A percentile compares a stretch with the other conserved stretches of the same genome.
Conservation (phyloP, 1,140 invertebrate genomes). For the Saccostrea echinata region DNA sequence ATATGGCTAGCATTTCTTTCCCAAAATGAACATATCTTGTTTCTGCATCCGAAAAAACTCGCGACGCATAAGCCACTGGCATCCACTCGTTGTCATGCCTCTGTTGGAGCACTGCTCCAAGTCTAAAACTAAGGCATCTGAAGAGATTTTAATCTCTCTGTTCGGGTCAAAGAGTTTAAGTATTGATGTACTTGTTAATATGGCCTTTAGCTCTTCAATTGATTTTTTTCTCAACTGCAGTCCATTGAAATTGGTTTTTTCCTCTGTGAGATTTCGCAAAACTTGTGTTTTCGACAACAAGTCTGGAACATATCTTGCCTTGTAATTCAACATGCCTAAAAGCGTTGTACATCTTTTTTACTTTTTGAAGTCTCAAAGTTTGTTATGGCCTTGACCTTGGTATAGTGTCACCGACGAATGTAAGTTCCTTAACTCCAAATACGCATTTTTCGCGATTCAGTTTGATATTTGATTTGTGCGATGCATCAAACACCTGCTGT, state of each 20-base stretch:
- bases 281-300: constrained; percentile 30
- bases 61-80: no score
- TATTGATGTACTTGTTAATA: no score
- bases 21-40: no score
- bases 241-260: constrained; percentile 38
- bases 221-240: background rate
- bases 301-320: constrained; percentile 42
- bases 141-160: no score
- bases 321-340: constrained; percentile 52
- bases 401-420: constrained; percentile 70
- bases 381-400: constrained; percentile 73
- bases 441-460: constrained; percentile 43
- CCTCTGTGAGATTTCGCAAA: constrained; percentile 17
- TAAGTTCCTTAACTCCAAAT: constrained; percentile 52
- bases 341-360: constrained; percentile 71
- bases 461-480: constrained; percentile 32
- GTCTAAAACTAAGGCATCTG: no score
- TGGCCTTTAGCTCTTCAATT: constrained; percentile 45
- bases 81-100: no score
- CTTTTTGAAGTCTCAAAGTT: constrained; percentile 68
- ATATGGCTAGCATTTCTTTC: no score
- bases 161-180: no score
- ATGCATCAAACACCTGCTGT: constrained; percentile 28
- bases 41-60: no score
- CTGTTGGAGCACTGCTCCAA: no score